These are phyloP conservation scores for Irena cyanogastra DNA, from an alignment of 2,113 vertebrate genomes.

Conservation along the genomic window DNA sequence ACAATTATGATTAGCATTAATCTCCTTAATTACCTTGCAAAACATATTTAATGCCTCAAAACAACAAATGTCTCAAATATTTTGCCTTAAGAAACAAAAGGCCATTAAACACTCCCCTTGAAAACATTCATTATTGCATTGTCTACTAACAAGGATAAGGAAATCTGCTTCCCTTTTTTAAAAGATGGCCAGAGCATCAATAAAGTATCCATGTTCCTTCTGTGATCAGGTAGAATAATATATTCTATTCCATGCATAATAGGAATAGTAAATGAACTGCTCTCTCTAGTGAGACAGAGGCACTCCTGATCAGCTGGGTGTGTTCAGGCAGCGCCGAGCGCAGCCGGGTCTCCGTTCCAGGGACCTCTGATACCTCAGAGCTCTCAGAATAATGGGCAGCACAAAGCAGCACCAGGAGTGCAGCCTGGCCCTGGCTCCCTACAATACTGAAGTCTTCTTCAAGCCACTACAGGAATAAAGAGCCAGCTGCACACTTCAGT, in stretches of 20 bases:
- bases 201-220: not conserved
- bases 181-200: not conserved
- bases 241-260: not conserved
- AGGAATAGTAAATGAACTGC: not conserved
- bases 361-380: not conserved
- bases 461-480: not conserved
- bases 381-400: accelerated
- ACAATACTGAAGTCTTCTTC: not conserved
- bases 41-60: conserved; percentile 66
- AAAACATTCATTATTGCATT: not conserved
- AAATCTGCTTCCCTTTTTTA: not conserved
- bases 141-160: not conserved
- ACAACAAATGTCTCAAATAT: conserved; percentile 59
- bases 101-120: not conserved
- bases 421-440: accelerated
- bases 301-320: not conserved
- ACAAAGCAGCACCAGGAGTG: accelerated
- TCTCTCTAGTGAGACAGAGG: not conserved
- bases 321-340: not conserved
- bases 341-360: accelerated
- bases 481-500: not conserved
- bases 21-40: conserved; percentile 72
- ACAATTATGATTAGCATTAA: conserved; percentile 76
- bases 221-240: not conserved
- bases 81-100: conserved; percentile 69